Conservation (phyloP, 2,113 vertebrate genomes). For the Melanerpes formicivorus region DNA sequence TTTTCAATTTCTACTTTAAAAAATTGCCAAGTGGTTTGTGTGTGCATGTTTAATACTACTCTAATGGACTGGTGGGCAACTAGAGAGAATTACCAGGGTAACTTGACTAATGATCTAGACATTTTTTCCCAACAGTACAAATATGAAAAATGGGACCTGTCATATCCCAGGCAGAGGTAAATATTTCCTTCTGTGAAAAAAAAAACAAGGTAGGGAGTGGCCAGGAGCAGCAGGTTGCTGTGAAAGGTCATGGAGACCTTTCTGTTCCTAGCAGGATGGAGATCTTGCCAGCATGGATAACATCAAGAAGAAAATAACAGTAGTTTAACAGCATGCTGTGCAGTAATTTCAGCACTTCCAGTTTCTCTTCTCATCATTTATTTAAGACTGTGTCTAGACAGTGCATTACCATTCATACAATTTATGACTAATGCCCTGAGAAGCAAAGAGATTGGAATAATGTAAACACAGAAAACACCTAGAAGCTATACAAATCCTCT, state of each 20-base stretch:
- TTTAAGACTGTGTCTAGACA: constrained; percentile 72
- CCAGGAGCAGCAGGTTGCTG: background rate
- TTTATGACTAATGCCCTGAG: constrained; percentile 52
- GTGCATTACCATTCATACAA: constrained; percentile 63
- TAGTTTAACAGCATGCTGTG: background rate
- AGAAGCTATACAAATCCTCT: constrained; percentile 19
- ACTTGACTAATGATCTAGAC: background rate
- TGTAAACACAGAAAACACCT: constrained; percentile 45
- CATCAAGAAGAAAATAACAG: background rate
- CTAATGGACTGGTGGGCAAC: background rate
- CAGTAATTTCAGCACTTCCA: constrained; percentile 44
- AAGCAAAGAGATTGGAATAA: constrained; percentile 43
- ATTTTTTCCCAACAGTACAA: background rate
- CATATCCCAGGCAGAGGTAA: background rate
- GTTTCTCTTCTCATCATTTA: constrained; percentile 68
- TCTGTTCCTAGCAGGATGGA: background rate
- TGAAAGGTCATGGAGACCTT: background rate
- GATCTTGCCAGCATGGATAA: constrained; percentile 1
- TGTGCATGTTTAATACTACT: background rate
- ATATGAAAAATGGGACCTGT: background rate
- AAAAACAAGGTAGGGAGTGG: background rate
- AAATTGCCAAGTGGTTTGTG: background rate
- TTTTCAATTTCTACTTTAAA: background rate
- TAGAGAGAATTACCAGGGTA: background rate
- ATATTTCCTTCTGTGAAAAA: background rate